These are phyloP conservation scores for Pandion haliaetus DNA, from an alignment of 2,113 vertebrate species.

Conservation along the genomic window DNA sequence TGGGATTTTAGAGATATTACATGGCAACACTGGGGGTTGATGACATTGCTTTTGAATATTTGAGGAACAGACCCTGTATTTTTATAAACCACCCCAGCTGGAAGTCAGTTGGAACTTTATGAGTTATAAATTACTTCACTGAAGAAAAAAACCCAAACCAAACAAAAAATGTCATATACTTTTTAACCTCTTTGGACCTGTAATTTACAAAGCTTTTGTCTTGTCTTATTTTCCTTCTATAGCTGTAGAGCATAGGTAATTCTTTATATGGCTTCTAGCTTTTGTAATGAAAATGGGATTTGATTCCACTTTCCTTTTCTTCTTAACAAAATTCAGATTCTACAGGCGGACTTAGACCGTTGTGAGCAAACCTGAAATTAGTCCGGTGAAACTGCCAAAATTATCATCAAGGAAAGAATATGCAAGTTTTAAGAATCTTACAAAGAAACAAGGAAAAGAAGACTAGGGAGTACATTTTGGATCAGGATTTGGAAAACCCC, in stretches of 20 bases:
- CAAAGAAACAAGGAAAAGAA: not conserved
- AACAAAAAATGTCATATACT: not conserved
- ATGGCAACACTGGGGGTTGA: not conserved
- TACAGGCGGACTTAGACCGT: not conserved
- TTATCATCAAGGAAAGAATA: not conserved
- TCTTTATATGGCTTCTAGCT: not conserved
- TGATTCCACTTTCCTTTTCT: not conserved
- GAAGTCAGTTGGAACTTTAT: not conserved
- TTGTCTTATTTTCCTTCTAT: not conserved
- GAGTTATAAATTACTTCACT: not conserved
- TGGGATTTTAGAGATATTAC: not conserved
- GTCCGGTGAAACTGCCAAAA: not conserved
- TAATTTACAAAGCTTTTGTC: not conserved
- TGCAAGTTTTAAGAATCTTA: not conserved
- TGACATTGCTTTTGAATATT: not conserved
- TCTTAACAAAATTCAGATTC: not conserved
- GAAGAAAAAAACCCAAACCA: not conserved
- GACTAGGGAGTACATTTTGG: not conserved
- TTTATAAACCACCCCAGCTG: not conserved
- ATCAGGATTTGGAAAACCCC: slow-evolving; percentile 10
- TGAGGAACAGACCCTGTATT: not conserved
- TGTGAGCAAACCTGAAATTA: not conserved
- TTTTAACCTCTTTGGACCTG: not conserved
- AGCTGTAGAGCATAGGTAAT: not conserved
- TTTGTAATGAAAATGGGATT: not conserved